A percentile compares a stretch with the other conserved stretches of the same genome.
Evolutionary conservation across 1,140 invertebrate genomes (phyloP).

Genomic region (Drosophila obscura): DNA sequence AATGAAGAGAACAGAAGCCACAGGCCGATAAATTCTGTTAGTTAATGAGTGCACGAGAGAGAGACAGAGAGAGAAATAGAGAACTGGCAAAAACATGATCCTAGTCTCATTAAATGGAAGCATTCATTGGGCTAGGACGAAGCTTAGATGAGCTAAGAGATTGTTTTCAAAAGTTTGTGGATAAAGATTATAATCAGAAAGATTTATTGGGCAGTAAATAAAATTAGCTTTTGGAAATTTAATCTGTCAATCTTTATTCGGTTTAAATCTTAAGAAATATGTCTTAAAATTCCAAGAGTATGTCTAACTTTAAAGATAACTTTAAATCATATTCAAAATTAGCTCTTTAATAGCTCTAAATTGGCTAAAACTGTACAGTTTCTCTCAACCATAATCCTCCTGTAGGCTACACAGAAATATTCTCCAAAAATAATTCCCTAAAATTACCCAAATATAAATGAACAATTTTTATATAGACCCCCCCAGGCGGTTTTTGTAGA

Average conservation of each 20-base stretch:
- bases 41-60: constrained; percentile 59
- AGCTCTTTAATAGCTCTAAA: too few relatives aligned
- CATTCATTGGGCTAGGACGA: background rate
- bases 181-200: background rate
- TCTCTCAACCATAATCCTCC: background rate
- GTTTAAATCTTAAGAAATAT: too few relatives aligned
- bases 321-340: too few relatives aligned
- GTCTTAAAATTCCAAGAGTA: too few relatives aligned
- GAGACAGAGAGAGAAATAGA: background rate
- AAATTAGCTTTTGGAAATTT: too few relatives aligned
- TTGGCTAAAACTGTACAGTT: too few relatives aligned
- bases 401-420: background rate
- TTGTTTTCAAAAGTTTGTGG: constrained; percentile 1
- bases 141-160: background rate
- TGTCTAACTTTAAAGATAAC: too few relatives aligned
- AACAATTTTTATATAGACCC: constrained; percentile 28
- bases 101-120: background rate
- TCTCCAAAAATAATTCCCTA: background rate
- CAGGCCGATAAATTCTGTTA: constrained; percentile 49
- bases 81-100: background rate
- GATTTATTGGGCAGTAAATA: too few relatives aligned
- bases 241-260: too few relatives aligned
- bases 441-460: constrained; percentile 16
- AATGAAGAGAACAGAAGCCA: constrained; percentile 43
- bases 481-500: background rate